A percentile compares a stretch with the other conserved stretches of the same genome.
phyloP scores from a whole-genome alignment of 2,888 invertebrate genomes.

The Horisme vitalbata region DNA sequence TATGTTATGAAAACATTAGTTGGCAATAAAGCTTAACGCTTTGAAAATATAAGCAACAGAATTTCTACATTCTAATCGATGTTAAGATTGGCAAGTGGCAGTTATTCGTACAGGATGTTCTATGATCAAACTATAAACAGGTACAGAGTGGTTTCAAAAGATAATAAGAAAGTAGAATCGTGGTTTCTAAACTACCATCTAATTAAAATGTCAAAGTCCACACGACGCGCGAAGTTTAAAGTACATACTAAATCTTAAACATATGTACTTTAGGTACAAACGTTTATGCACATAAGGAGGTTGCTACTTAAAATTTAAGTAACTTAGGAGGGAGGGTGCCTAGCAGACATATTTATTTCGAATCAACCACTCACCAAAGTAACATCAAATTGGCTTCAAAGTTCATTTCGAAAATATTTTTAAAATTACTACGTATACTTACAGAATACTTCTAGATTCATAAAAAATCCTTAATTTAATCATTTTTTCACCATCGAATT shows the following conservation, averaged over 20 bases:
- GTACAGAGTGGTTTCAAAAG: too few relatives aligned
- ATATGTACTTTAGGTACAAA: too few relatives aligned
- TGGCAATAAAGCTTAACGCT: conserved; percentile 29
- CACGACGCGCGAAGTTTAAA: too few relatives aligned
- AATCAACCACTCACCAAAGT: conserved; percentile 21
- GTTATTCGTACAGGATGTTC: not conserved
- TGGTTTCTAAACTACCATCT: too few relatives aligned
- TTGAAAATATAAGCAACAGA: conserved; percentile 31
- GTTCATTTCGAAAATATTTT: conserved; percentile 29
- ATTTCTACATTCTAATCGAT: conserved; percentile 18
- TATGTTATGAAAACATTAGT: too few relatives aligned
- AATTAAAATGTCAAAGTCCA: too few relatives aligned
- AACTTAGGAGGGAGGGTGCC: too few relatives aligned
- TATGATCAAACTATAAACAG: too few relatives aligned
- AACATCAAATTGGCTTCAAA: conserved; percentile 6
- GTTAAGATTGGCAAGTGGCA: conserved; percentile 8
- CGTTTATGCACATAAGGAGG: too few relatives aligned
- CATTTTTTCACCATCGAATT: conserved; percentile 61
- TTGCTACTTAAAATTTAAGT: too few relatives aligned
- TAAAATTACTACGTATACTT: conserved; percentile 32
- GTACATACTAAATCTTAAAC: too few relatives aligned
- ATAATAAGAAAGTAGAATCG: too few relatives aligned
- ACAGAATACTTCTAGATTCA: conserved; percentile 27
- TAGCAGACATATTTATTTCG: not conserved
- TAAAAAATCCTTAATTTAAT: conserved; percentile 42